These are phyloP conservation scores for Globicephala melas DNA, from an alignment of 2,113 vertebrate species.

Conservation along the genomic window DNA sequence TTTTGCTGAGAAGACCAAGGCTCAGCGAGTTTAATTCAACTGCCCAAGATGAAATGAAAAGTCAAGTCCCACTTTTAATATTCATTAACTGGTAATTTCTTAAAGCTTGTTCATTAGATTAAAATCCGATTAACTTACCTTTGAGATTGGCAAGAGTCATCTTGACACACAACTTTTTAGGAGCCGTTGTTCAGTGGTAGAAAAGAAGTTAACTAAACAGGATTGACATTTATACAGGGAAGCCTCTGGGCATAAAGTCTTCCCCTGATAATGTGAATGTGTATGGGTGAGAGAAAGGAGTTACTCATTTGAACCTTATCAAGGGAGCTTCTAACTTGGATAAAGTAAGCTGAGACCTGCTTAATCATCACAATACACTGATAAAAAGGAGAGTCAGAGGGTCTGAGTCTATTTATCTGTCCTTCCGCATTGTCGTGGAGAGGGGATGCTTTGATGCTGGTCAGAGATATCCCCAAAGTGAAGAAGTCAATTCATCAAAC, in stretches of 20 bases:
- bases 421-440: background rate
- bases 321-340: background rate
- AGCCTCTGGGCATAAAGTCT: background rate
- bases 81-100: background rate
- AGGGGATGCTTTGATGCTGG: background rate
- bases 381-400: background rate
- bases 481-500: background rate
- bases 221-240: background rate
- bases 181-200: background rate
- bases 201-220: conserved; percentile 19
- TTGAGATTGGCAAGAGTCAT: conserved; percentile 12
- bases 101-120: background rate
- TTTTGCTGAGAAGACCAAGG: background rate
- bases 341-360: background rate
- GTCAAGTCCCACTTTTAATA: background rate
- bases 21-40: background rate
- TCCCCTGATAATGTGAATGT: background rate
- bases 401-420: background rate
- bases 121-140: conserved; percentile 1
- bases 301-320: background rate
- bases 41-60: background rate
- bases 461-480: background rate
- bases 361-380: background rate
- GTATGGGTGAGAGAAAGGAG: background rate
- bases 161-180: background rate